Conservation (phyloP, 2,113 vertebrate genomes). For the Leptosomus discolor region DNA sequence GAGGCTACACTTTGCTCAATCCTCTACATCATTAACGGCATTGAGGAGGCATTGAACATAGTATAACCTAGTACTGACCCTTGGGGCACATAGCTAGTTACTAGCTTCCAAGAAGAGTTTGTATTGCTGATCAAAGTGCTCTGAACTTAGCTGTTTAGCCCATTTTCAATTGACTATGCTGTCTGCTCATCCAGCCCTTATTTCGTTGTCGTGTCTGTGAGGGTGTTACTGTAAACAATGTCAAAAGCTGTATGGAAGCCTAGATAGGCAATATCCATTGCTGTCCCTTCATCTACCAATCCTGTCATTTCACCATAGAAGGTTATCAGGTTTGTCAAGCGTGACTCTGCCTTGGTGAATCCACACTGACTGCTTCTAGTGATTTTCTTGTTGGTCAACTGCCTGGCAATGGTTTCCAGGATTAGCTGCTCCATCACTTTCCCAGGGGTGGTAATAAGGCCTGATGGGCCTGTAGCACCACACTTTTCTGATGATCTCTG, state of each 20-base stretch:
- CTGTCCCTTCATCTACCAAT: not conserved
- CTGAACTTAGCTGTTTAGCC: not conserved
- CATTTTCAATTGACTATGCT: fast-evolving
- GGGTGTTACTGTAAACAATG: not conserved
- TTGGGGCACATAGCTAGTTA: not conserved
- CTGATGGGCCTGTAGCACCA: not conserved
- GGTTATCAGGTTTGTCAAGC: not conserved
- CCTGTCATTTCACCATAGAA: not conserved
- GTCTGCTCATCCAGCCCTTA: not conserved
- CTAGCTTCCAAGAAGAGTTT: not conserved
- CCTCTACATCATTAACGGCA: not conserved
- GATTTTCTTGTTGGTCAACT: not conserved
- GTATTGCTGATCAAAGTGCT: not conserved
- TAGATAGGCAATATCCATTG: not conserved
- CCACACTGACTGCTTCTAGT: not conserved
- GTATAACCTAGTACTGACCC: not conserved
- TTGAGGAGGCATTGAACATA: not conserved
- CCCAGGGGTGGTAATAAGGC: not conserved
- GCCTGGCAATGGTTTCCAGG: not conserved
- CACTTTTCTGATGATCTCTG: not conserved
- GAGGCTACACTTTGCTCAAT: not conserved
- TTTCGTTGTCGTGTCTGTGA: not conserved
- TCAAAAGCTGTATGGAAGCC: not conserved
- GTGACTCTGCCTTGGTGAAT: not conserved
- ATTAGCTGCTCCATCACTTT: not conserved